These are phyloP conservation scores for Sminthurinus aureus DNA, from an alignment of 2,888 invertebrate species.

Conservation along the genomic window DNA sequence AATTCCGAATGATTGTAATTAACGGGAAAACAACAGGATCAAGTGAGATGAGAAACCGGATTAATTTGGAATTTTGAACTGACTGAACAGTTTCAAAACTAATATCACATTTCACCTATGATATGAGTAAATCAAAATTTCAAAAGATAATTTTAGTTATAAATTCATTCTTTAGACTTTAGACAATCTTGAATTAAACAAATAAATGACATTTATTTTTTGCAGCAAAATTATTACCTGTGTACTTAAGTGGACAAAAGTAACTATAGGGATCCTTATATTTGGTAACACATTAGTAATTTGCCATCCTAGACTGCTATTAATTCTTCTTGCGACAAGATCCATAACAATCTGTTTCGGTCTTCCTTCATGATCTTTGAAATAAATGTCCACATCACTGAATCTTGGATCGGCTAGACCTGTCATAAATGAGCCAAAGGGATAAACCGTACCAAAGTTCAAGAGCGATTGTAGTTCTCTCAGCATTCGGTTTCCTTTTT, in stretches of 20 bases:
- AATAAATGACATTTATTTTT: no score
- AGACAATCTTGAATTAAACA: no score
- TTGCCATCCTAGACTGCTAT: neutral
- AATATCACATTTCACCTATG: neutral
- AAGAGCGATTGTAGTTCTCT: neutral
- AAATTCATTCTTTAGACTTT: no score
- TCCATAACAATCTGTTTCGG: neutral
- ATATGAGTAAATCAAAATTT: no score
- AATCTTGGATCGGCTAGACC: neutral
- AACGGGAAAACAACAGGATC: neutral
- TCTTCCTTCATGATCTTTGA: neutral
- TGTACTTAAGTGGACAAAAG: neutral
- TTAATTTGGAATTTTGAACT: neutral
- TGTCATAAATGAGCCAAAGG: neutral
- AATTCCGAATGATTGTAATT: neutral
- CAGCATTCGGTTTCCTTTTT: neutral
- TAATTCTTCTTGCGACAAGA: neutral
- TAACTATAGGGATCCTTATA: neutral
- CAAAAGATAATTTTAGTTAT: no score
- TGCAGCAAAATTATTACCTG: neutral
- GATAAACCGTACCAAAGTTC: neutral
- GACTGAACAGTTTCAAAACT: neutral
- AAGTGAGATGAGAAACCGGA: neutral
- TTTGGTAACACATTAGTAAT: neutral
- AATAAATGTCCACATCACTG: neutral